These are phyloP conservation scores for Sebastes minor DNA, from an alignment of 2,797 vertebrate genomes.

Conservation along the genomic window DNA sequence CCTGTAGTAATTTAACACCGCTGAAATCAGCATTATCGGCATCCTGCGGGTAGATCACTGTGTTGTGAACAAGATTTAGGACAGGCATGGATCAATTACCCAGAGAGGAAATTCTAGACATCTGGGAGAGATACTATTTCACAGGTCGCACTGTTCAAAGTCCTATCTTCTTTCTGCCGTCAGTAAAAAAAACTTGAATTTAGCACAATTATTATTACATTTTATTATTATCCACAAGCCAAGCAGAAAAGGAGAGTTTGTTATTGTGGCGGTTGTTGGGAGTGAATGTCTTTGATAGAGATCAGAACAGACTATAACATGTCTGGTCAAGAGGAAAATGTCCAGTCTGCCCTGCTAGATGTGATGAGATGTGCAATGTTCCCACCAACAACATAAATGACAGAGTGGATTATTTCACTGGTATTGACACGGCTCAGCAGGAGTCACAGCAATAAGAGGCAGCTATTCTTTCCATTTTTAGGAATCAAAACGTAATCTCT, in stretches of 20 bases:
- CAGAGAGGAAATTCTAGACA: slow-evolving; percentile 46
- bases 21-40: slow-evolving; percentile 53
- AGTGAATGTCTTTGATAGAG: slow-evolving; percentile 44
- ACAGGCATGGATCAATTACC: slow-evolving; percentile 56
- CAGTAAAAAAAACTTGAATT: not conserved
- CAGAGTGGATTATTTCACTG: slow-evolving; percentile 50
- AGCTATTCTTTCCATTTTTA: slow-evolving; percentile 19
- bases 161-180: not conserved
- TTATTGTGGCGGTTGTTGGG: not conserved
- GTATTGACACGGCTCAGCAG: slow-evolving; percentile 6
- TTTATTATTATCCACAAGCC: not conserved
- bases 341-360: slow-evolving; percentile 34
- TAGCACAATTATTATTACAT: not conserved
- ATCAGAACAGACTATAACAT: slow-evolving; percentile 36
- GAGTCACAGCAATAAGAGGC: slow-evolving; percentile 13
- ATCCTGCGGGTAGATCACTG: slow-evolving; percentile 39
- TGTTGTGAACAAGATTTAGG: slow-evolving; percentile 62
- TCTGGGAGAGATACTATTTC: slow-evolving; percentile 41
- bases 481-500: slow-evolving; percentile 40
- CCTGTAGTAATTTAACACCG: slow-evolving; percentile 49
- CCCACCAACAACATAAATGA: slow-evolving; percentile 48
- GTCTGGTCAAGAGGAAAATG: slow-evolving; percentile 43
- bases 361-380: slow-evolving; percentile 52
- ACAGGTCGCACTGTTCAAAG: not conserved
- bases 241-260: not conserved